phyloP scores from a whole-genome alignment of 1,140 invertebrate genomes.

The Neodiprion virginianus region DNA sequence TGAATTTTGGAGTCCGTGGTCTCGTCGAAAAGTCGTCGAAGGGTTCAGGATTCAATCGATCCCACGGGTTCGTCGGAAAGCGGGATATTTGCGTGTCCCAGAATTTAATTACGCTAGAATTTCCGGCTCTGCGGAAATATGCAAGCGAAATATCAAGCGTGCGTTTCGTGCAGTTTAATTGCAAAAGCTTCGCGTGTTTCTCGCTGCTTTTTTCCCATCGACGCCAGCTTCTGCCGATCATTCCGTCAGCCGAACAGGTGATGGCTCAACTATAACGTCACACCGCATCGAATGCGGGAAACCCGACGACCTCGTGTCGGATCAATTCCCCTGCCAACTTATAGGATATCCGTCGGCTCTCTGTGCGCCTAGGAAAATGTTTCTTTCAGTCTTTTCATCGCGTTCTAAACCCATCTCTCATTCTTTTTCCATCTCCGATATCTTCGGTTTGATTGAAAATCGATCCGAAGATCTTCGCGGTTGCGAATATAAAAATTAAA shows the following conservation, averaged over 20 bases:
- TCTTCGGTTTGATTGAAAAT: too few species aligned
- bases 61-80: not conserved
- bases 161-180: too few species aligned
- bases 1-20: too few species aligned
- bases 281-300: not conserved
- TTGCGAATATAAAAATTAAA: too few species aligned
- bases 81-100: not conserved
- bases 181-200: too few species aligned
- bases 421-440: too few species aligned
- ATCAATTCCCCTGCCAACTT: not conserved
- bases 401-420: too few species aligned
- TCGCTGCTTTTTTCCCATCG: too few species aligned
- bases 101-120: not conserved
- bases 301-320: not conserved
- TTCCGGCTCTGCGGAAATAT: not conserved
- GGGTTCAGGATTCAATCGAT: not conserved
- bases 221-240: not conserved
- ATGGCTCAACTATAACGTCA: not conserved
- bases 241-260: not conserved
- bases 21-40: not conserved
- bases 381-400: not conserved
- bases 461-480: too few species aligned
- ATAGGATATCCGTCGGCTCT: slow-evolving; percentile 1
- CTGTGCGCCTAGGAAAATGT: not conserved
- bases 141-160: not conserved